Evolutionary conservation across 2,797 vertebrate genomes (phyloP).

Genomic region (Harpagifer antarcticus): DNA sequence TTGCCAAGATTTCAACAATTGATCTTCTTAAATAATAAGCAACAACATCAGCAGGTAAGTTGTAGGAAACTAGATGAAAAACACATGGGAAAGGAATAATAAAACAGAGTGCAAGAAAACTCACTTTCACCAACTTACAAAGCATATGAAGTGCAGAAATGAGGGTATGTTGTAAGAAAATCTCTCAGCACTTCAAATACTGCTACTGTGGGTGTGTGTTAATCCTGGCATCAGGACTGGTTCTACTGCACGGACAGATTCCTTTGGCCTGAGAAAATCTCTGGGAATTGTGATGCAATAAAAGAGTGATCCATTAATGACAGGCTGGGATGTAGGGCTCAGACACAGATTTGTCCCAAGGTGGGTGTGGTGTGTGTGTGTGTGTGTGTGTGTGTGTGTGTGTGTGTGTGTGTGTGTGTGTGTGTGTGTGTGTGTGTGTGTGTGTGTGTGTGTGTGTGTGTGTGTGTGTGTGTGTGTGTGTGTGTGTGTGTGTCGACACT

Average conservation of each 20-base stretch:
- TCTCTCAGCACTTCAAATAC: background rate
- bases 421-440: background rate
- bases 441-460: constrained; percentile 19
- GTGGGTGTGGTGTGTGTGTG: no score
- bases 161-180: background rate
- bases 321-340: constrained; percentile 50
- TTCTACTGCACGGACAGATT: constrained; percentile 40
- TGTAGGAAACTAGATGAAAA: background rate
- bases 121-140: no score
- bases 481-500: background rate
- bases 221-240: constrained; percentile 6
- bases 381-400: no score
- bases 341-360: constrained; percentile 69
- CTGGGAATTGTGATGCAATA: constrained; percentile 57
- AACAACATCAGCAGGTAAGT: constrained; percentile 2
- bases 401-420: no score
- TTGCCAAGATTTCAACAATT: background rate
- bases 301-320: constrained; percentile 64
- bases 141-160: background rate
- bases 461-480: background rate
- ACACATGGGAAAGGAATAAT: no score
- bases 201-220: background rate
- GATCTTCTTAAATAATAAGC: background rate
- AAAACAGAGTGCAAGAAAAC: no score
- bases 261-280: constrained; percentile 47